Evolutionary conservation across 2,113 vertebrate genomes (phyloP).

Genomic region (Mesembrinibis cayennensis): DNA sequence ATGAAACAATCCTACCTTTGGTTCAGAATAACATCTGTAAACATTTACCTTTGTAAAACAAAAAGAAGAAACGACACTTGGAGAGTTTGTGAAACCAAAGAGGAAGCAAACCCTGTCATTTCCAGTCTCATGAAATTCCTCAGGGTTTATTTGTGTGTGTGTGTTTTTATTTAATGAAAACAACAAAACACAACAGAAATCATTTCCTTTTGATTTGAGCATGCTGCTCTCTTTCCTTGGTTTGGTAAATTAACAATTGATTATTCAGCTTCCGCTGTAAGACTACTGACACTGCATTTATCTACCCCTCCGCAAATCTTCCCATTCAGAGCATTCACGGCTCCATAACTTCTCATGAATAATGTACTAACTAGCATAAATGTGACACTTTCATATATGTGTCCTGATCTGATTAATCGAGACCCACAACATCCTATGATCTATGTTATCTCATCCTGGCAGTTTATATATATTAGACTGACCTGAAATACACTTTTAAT

Average conservation of each 20-base stretch:
- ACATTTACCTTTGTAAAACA: background rate
- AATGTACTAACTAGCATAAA: background rate
- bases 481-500: slow-evolving; percentile 13
- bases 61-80: background rate
- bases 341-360: slow-evolving; percentile 27
- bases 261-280: background rate
- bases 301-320: background rate
- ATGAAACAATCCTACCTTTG: background rate
- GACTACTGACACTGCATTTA: background rate
- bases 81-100: background rate
- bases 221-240: background rate
- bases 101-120: background rate
- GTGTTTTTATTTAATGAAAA: background rate
- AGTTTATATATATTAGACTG: background rate
- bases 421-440: background rate
- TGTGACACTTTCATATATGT: background rate
- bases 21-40: background rate
- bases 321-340: background rate
- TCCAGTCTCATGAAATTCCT: background rate
- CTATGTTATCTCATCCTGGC: background rate
- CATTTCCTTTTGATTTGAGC: background rate
- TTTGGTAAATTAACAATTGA: background rate
- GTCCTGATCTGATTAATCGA: slow-evolving; percentile 6
- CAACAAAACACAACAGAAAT: background rate
- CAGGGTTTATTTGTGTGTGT: background rate